Conservation (phyloP, 1,140 invertebrate species). For the Trachymyrmex septentrionalis region DNA sequence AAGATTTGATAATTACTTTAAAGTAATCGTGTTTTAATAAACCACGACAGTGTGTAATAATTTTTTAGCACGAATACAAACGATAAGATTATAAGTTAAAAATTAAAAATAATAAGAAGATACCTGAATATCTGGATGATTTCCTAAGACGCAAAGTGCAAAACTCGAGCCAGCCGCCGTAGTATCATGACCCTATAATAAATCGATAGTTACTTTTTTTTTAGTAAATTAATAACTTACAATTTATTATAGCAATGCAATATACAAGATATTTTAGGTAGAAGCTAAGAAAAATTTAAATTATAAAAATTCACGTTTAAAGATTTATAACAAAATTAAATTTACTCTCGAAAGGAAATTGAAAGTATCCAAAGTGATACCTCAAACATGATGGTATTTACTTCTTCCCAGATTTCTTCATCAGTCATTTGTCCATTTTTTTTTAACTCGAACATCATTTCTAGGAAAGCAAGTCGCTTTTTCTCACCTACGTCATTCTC, state of each 20-base stretch:
- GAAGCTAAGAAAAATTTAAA: background rate
- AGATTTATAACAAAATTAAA: background rate
- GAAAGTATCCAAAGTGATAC: conserved; percentile 84
- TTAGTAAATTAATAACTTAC: background rate
- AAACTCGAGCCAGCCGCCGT: conserved; percentile 94
- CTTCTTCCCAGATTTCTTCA: conserved; percentile 94
- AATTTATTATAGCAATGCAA: background rate
- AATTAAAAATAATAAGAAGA: background rate
- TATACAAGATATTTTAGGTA: background rate
- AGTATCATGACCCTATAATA: conserved; percentile 93
- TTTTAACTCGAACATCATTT: conserved; percentile 92
- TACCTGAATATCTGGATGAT: conserved; percentile 88
- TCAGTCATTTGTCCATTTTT: conserved; percentile 89
- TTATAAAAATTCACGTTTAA: background rate
- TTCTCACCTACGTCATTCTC: conserved; percentile 92
- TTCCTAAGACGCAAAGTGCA: conserved; percentile 91
- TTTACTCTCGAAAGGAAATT: conserved; percentile 35
- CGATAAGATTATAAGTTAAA: background rate
- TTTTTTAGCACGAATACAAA: background rate
- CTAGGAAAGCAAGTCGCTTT: conserved; percentile 93
- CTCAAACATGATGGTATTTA: conserved; percentile 96
- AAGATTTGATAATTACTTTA: conserved; percentile 94
- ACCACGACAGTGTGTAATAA: background rate
- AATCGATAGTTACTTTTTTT: background rate
- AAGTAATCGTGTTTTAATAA: conserved; percentile 87